Conservation (phyloP, 1,140 invertebrate genomes). For the Brachionus plicatilis region DNA sequence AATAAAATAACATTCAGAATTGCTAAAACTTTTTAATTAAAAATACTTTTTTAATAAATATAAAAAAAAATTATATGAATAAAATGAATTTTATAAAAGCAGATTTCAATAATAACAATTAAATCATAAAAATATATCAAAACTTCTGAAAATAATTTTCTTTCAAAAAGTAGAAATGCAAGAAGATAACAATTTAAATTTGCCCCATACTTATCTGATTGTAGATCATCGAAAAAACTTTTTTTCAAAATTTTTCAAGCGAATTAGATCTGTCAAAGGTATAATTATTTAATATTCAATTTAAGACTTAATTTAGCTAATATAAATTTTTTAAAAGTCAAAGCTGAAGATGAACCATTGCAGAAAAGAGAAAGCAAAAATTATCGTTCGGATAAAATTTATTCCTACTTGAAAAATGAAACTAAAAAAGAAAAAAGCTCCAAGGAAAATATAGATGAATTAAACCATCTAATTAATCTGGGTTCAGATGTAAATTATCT, state of each 20-base stretch:
- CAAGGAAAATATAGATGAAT: background rate
- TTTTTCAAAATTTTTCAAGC: background rate
- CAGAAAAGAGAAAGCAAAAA: no score
- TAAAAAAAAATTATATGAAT: no score
- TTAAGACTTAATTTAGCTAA: background rate
- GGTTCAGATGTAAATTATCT: background rate
- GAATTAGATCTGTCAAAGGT: background rate
- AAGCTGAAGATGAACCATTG: background rate
- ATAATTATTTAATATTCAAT: background rate
- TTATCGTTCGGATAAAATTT: no score
- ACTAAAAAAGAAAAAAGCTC: background rate
- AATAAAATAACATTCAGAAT: no score
- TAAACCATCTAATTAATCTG: background rate
- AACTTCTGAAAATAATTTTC: background rate
- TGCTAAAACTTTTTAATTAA: no score
- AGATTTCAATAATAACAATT: background rate
- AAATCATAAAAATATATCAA: background rate
- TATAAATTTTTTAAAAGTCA: background rate
- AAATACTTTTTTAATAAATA: no score
- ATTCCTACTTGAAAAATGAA: no score
- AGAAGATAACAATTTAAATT: background rate
- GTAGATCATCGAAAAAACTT: background rate
- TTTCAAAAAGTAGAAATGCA: background rate
- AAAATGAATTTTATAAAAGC: background rate
- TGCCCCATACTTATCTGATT: background rate